These are phyloP conservation scores for Campylorhamphus procurvoides DNA, from an alignment of 2,113 vertebrate species.

Conservation along the genomic window DNA sequence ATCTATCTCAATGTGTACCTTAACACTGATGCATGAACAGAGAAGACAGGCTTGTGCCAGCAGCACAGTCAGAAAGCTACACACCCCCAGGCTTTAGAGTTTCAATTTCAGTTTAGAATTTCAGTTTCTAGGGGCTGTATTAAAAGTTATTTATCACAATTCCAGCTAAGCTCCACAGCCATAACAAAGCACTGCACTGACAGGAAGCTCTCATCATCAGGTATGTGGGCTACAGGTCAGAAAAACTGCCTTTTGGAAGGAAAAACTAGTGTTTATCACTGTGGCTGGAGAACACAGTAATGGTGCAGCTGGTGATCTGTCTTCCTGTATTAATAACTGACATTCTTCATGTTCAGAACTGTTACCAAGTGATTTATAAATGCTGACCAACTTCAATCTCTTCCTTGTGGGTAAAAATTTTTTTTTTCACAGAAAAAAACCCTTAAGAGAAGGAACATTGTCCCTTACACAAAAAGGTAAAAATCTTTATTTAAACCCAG, in stretches of 20 bases:
- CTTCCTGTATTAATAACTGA: not conserved
- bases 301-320: not conserved
- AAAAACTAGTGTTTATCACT: not conserved
- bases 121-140: not conserved
- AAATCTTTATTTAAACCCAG: not conserved
- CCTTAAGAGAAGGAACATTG: fast-evolving
- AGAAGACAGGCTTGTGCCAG: not conserved
- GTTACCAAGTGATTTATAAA: not conserved
- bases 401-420: fast-evolving
- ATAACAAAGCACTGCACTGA: not conserved
- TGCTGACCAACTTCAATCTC: not conserved
- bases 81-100: not conserved
- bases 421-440: not conserved
- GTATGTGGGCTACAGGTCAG: fast-evolving
- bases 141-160: not conserved
- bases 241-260: not conserved
- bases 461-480: fast-evolving
- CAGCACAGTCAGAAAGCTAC: not conserved
- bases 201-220: not conserved
- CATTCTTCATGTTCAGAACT: not conserved
- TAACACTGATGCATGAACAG: not conserved
- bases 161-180: not conserved
- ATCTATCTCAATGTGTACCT: not conserved
- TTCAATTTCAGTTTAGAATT: not conserved
- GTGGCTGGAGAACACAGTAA: fast-evolving